A percentile compares a stretch with the other conserved stretches of the same genome.
These are phyloP conservation scores for Sebastes itinus DNA, from an alignment of 2,797 vertebrate species.

Conservation along the genomic window DNA sequence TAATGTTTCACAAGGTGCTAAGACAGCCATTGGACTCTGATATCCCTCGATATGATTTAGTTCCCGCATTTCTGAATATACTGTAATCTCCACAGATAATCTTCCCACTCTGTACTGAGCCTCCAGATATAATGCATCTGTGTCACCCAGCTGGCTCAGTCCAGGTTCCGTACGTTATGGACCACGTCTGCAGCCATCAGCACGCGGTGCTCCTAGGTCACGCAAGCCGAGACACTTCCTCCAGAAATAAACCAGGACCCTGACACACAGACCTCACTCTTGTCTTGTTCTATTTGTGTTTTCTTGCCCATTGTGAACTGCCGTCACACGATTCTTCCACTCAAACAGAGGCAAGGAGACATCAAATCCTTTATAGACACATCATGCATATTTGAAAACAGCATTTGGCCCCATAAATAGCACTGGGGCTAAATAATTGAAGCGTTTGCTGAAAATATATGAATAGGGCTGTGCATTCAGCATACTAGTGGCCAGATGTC, in stretches of 20 bases:
- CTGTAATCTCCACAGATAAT: conserved; percentile 14
- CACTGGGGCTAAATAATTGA: conserved; percentile 73
- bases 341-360: conserved; percentile 61
- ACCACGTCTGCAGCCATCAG: conserved; percentile 24
- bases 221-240: conserved; percentile 28
- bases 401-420: conserved; percentile 78
- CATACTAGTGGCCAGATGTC: conserved; percentile 22
- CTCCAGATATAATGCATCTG: conserved; percentile 1
- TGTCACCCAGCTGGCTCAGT: conserved; percentile 2
- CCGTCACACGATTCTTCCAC: conserved; percentile 52
- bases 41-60: conserved; percentile 5
- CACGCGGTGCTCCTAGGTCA: conserved; percentile 20
- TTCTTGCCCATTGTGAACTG: conserved; percentile 11
- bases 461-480: conserved; percentile 46
- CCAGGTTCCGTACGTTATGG: background rate
- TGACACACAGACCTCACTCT: conserved; percentile 60
- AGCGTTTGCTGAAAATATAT: conserved; percentile 69
- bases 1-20: conserved; percentile 28
- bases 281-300: conserved; percentile 49
- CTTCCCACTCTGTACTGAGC: conserved; percentile 1
- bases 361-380: conserved; percentile 70
- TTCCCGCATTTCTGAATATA: conserved; percentile 1
- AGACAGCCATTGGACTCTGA: conserved; percentile 3
- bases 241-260: conserved; percentile 49
- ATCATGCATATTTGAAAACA: conserved; percentile 79